Percentiles rank a stretch among this genome's conserved stretches.
These are phyloP conservation scores for Enteromius radiatus DNA, from an alignment of 2,797 vertebrate species.

Conservation along the genomic window DNA sequence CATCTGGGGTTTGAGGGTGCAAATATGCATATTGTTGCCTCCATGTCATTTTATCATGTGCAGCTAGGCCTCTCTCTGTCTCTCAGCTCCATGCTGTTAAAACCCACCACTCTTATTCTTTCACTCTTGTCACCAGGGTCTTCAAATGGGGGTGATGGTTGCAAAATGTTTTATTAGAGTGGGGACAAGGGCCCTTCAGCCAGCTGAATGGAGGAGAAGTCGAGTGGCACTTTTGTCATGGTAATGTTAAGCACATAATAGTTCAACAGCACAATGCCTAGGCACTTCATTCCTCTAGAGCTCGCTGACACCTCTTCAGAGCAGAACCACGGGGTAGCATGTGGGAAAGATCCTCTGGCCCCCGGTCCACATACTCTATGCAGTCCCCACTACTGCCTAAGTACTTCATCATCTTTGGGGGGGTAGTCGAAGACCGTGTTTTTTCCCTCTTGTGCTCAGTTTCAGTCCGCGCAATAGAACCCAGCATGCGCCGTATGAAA, in stretches of 20 bases:
- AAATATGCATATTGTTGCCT: constrained; percentile 40
- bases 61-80: constrained; percentile 24
- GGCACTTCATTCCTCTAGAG: constrained; percentile 92
- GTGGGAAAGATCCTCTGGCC: constrained; percentile 97
- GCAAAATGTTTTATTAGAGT: constrained; percentile 96
- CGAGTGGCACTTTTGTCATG: constrained; percentile 99
- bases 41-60: constrained; percentile 24
- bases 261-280: constrained; percentile 93
- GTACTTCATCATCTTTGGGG: constrained; percentile 33
- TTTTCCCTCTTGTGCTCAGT: constrained; percentile 35
- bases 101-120: constrained; percentile 72
- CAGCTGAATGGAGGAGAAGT: constrained; percentile 98
- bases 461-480: constrained; percentile 49
- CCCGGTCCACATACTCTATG: constrained; percentile 75
- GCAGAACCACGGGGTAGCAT: constrained; percentile 96
- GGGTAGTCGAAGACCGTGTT: constrained; percentile 27
- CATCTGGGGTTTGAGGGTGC: constrained; percentile 17
- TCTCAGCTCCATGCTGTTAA: constrained; percentile 33
- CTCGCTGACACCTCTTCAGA: constrained; percentile 94
- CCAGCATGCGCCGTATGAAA: constrained; percentile 57
- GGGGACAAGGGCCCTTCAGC: constrained; percentile 90
- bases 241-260: constrained; percentile 99
- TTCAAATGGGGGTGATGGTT: constrained; percentile 95
- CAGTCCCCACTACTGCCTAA: constrained; percentile 57
- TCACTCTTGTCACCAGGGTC: constrained; percentile 83